These are phyloP conservation scores for Phortica okadai DNA, from an alignment of 2,888 invertebrate species.

Conservation along the genomic window DNA sequence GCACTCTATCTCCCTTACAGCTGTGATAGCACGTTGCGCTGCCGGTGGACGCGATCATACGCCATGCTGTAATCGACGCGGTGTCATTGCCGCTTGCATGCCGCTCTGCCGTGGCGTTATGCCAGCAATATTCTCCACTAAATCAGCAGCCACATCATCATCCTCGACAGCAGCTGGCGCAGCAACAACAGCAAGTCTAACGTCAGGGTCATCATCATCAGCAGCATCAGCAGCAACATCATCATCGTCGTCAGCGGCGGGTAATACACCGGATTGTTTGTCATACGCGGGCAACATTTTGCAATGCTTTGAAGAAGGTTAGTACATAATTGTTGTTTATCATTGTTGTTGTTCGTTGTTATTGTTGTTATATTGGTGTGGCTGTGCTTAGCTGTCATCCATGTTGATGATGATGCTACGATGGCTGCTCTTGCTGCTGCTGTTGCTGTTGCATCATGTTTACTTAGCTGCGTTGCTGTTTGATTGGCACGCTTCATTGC, in stretches of 20 bases:
- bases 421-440: not conserved
- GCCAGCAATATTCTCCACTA: conserved; percentile 77
- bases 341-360: not conserved
- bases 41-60: conserved; percentile 84
- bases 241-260: conserved; percentile 21
- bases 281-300: conserved; percentile 90
- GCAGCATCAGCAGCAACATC: conserved; percentile 35
- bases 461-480: conserved; percentile 16
- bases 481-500: conserved; percentile 29
- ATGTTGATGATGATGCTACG: not conserved
- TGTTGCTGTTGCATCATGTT: not conserved
- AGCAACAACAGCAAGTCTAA: conserved; percentile 3
- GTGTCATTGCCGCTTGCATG: conserved; percentile 83
- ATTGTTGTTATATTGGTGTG: conserved; percentile 13
- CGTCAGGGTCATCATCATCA: conserved; percentile 21
- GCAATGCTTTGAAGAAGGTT: conserved; percentile 91
- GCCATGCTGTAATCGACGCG: conserved; percentile 84
- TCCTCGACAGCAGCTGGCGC: conserved; percentile 38
- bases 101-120: conserved; percentile 85
- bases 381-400: not conserved
- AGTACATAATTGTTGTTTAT: conserved; percentile 42
- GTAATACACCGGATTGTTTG: conserved; percentile 81
- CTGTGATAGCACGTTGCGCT: conserved; percentile 77
- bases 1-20: conserved; percentile 53
- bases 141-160: conserved; percentile 53